phyloP scores from a whole-genome alignment of 2,888 invertebrate genomes.

The Tortricodes alternella region DNA sequence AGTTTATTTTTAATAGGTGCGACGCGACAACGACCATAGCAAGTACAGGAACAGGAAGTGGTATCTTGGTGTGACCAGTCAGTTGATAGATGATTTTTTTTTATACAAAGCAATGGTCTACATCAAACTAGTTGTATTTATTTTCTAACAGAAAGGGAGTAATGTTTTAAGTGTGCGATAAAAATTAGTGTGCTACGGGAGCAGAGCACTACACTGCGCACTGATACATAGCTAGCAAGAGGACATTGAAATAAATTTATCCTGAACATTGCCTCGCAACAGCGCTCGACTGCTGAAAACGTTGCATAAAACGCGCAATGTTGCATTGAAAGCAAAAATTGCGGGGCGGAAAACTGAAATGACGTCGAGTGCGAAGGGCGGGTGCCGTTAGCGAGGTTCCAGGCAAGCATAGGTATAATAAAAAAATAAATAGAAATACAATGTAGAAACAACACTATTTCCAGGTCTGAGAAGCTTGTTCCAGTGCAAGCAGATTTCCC shows the following conservation, averaged over 20 bases:
- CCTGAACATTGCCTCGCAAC: constrained; percentile 41
- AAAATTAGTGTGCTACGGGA: no score
- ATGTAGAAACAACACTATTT: neutral
- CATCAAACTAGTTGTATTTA: no score
- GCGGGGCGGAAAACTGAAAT: constrained; percentile 57
- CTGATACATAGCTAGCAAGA: no score
- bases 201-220: neutral
- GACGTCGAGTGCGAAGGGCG: constrained; percentile 40
- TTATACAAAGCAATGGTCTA: no score
- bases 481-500: neutral
- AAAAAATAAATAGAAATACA: constrained; percentile 12
- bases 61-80: no score
- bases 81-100: no score
- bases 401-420: constrained; percentile 8
- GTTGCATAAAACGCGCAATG: constrained; percentile 41
- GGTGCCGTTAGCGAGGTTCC: neutral
- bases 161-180: no score
- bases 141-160: no score
- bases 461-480: neutral
- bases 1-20: no score
- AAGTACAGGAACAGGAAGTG: no score
- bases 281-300: constrained; percentile 43
- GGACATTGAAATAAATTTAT: constrained; percentile 51
- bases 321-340: constrained; percentile 56
- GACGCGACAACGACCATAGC: no score